These are phyloP conservation scores for Amazona guildingii DNA, from an alignment of 2,113 vertebrate species.

Conservation along the genomic window DNA sequence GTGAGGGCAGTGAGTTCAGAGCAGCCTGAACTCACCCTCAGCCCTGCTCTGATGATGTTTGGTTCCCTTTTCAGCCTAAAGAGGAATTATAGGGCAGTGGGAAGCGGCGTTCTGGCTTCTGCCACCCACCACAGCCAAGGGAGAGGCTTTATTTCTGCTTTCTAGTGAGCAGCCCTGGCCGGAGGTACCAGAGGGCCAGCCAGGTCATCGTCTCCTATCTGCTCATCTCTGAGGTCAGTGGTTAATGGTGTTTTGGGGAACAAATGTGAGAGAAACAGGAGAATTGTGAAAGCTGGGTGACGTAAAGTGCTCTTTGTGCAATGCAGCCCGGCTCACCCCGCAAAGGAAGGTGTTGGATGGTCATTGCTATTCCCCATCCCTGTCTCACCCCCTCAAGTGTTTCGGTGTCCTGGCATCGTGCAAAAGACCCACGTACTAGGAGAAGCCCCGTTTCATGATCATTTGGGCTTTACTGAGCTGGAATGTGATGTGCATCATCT, in stretches of 20 bases:
- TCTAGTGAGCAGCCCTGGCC: not conserved
- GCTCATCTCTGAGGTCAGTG: not conserved
- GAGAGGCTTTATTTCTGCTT: not conserved
- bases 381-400: not conserved
- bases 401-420: accelerated
- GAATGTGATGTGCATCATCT: accelerated
- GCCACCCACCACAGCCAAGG: accelerated
- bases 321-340: accelerated
- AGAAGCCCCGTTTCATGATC: accelerated
- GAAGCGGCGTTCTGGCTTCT: not conserved
- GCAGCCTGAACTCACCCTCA: not conserved
- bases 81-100: accelerated
- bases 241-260: not conserved
- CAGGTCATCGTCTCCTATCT: accelerated
- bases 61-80: not conserved
- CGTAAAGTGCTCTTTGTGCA: not conserved
- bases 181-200: not conserved
- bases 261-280: not conserved
- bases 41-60: not conserved
- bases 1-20: not conserved
- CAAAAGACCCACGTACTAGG: accelerated
- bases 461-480: accelerated
- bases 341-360: not conserved
- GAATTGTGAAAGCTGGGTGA: not conserved
- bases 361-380: not conserved